These are phyloP conservation scores for Tiliacea citrago DNA, from an alignment of 2,888 invertebrate species.

Conservation along the genomic window DNA sequence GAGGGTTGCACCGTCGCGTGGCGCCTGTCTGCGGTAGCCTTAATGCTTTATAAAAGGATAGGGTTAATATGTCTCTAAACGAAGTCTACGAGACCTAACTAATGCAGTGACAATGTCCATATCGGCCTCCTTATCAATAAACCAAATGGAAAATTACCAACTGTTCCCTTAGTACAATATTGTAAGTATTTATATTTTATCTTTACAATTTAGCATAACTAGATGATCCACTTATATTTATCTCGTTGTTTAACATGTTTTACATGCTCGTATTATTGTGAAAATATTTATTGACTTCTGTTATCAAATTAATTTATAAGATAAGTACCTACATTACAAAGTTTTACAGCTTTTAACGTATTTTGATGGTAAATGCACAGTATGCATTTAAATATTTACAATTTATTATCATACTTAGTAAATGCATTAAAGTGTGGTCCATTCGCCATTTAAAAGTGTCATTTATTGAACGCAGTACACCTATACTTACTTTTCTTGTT, in stretches of 20 bases:
- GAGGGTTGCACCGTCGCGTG: too few species aligned
- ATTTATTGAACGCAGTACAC: background rate
- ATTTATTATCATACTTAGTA: background rate
- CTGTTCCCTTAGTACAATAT: slow-evolving; percentile 20
- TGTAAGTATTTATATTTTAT: slow-evolving; percentile 47
- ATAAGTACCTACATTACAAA: background rate
- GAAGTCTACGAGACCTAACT: background rate
- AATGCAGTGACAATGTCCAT: slow-evolving; percentile 6
- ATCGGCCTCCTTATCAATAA: background rate
- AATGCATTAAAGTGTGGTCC: background rate
- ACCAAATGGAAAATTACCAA: slow-evolving; percentile 23
- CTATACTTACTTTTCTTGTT: background rate
- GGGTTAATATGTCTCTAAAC: too few species aligned
- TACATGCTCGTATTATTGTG: slow-evolving; percentile 12
- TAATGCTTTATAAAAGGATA: too few species aligned
- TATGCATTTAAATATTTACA: background rate
- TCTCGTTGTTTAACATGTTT: slow-evolving; percentile 16
- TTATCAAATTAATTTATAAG: slow-evolving; percentile 6
- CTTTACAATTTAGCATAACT: slow-evolving; percentile 50
- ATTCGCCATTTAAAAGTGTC: background rate
- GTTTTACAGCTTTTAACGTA: background rate
- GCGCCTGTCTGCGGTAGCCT: too few species aligned
- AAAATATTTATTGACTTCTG: slow-evolving; percentile 30
- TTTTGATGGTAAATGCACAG: background rate
- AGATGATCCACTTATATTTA: slow-evolving; percentile 55